Percentiles rank a stretch among this genome's conserved stretches.
These are phyloP conservation scores for Mus minutoides DNA, from an alignment of 2,797 vertebrate genomes.

Conservation along the genomic window DNA sequence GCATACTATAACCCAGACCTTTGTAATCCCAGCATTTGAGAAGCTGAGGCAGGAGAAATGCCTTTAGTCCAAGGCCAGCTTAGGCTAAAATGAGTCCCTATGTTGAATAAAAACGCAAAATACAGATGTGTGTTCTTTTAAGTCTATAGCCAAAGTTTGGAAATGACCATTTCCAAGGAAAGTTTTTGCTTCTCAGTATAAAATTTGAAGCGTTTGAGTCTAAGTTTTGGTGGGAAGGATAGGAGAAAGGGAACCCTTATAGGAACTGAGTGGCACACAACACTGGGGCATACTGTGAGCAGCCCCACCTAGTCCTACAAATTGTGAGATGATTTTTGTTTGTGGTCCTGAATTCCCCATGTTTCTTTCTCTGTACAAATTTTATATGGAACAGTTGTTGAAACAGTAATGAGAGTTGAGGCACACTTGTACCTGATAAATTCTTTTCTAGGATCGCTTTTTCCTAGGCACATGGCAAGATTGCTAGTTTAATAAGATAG, in stretches of 20 bases:
- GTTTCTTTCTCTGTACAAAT: constrained; percentile 1
- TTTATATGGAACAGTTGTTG: not conserved
- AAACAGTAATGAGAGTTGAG: not conserved
- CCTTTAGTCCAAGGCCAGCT: not conserved
- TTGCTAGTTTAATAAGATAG: not conserved
- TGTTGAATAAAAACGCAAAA: not conserved
- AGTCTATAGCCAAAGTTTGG: constrained; percentile 23
- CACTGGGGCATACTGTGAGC: not conserved
- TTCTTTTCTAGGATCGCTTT: not conserved
- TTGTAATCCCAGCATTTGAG: not conserved
- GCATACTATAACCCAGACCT: not conserved
- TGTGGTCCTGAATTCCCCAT: not conserved
- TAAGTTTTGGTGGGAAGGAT: not conserved
- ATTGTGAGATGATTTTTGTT: not conserved
- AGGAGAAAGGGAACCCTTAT: not conserved
- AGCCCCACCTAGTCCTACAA: not conserved
- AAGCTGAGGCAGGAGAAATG: not conserved
- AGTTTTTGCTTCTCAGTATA: constrained; percentile 4
- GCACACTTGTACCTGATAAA: not conserved
- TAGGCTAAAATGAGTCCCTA: not conserved
- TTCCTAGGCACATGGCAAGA: not conserved
- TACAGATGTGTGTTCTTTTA: not conserved
- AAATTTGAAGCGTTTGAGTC: constrained; percentile 19
- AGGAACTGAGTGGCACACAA: not conserved
- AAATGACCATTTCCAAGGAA: constrained; percentile 1